Conservation (phyloP, 2,113 vertebrate genomes). For the Tor tambroides region DNA sequence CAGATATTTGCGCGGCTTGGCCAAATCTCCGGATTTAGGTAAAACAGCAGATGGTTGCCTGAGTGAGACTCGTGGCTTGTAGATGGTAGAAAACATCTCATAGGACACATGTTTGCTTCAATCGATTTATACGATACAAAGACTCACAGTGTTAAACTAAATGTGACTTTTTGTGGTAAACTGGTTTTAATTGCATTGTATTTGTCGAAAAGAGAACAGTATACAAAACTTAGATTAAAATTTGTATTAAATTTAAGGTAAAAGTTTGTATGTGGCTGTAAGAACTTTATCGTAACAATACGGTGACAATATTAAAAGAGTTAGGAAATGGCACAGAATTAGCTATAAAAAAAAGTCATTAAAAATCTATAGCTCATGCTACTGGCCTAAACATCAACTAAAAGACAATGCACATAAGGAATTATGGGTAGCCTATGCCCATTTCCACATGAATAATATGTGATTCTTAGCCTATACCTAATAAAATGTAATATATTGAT, state of each 20-base stretch:
- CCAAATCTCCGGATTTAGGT: constrained; percentile 65
- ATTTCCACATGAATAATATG: no score
- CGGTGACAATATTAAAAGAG: neutral
- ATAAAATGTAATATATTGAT: no score
- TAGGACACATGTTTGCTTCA: neutral
- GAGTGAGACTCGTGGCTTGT: constrained; percentile 16
- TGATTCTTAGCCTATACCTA: no score
- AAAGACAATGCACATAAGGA: no score
- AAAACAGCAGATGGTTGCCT: constrained; percentile 62
- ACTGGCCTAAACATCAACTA: no score
- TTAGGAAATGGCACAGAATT: neutral
- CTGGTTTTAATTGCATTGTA: neutral
- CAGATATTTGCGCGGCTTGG: constrained; percentile 57
- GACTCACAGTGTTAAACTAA: neutral
- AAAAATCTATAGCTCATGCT: no score
- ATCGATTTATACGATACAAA: neutral
- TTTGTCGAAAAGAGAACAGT: neutral
- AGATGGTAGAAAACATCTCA: constrained; percentile 12
- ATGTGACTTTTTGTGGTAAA: neutral
- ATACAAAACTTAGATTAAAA: no score
- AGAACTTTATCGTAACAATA: neutral
- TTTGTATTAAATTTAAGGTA: neutral
- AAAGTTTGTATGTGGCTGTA: neutral
- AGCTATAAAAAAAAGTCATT: neutral
- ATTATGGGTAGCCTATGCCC: no score